phyloP scores from a whole-genome alignment of 1,140 invertebrate species.

The Diorhabda sublineata region DNA sequence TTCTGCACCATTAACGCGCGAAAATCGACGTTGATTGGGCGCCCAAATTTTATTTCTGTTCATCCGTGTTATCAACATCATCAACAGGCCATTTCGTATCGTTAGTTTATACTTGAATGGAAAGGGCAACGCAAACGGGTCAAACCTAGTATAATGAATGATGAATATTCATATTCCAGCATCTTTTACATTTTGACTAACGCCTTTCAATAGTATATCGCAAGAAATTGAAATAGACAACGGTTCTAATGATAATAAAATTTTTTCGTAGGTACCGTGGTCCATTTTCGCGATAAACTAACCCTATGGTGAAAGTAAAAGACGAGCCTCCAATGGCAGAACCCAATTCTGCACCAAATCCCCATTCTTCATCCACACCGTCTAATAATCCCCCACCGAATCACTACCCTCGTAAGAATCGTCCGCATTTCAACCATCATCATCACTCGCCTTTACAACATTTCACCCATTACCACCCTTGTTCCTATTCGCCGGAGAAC shows the following conservation, averaged over 20 bases:
- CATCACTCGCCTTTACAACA: conserved; percentile 41
- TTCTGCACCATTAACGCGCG: too few relatives aligned
- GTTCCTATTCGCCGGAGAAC: conserved; percentile 40
- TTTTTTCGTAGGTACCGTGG: conserved; percentile 17
- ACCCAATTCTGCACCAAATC: conserved; percentile 29
- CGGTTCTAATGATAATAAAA: not conserved
- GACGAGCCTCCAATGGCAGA: conserved; percentile 41
- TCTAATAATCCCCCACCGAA: conserved; percentile 7
- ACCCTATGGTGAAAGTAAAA: conserved; percentile 45
- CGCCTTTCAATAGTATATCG: too few relatives aligned
- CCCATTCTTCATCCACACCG: conserved; percentile 25
- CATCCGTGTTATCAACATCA: too few relatives aligned
- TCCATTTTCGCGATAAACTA: conserved; percentile 9
- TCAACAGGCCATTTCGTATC: too few relatives aligned
- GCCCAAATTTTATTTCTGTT: too few relatives aligned
- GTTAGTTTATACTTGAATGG: too few relatives aligned
- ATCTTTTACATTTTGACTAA: too few relatives aligned
- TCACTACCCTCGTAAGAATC: conserved; percentile 23
- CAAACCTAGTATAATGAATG: too few relatives aligned
- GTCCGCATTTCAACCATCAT: conserved; percentile 34
- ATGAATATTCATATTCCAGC: too few relatives aligned
- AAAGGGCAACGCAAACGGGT: too few relatives aligned
- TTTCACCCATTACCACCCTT: conserved; percentile 46
- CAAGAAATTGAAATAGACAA: too few relatives aligned
- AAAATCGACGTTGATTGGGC: too few relatives aligned